Percentiles rank a stretch among this genome's conserved stretches.
These are phyloP conservation scores for Arctia plantaginis DNA, from an alignment of 2,888 invertebrate genomes.

Conservation along the genomic window DNA sequence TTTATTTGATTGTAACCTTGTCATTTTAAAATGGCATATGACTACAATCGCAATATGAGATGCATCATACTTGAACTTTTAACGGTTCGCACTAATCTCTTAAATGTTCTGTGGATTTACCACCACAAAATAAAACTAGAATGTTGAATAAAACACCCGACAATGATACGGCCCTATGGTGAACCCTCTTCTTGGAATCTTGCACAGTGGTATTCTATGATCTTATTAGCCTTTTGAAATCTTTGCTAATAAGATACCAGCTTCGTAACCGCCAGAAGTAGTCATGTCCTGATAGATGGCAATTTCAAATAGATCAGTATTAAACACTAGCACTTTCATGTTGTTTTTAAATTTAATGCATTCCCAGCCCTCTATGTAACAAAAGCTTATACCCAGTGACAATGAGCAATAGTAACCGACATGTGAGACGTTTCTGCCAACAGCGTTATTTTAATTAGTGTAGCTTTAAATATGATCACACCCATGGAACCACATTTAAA, in stretches of 20 bases:
- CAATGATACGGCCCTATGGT: not conserved
- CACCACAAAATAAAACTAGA: slow-evolving; percentile 28
- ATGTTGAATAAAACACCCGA: slow-evolving; percentile 28
- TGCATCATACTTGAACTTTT: slow-evolving; percentile 9
- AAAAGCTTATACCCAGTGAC: not conserved
- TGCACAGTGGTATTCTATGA: not conserved
- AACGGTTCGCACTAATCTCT: slow-evolving; percentile 38
- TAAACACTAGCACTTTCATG: not conserved
- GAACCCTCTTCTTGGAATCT: not conserved
- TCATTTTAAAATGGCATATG: slow-evolving; percentile 18
- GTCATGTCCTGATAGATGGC: not conserved
- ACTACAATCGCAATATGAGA: slow-evolving; percentile 7
- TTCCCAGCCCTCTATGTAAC: not conserved
- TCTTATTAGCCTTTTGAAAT: not conserved
- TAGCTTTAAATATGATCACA: not conserved
- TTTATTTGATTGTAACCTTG: slow-evolving; percentile 16
- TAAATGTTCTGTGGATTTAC: slow-evolving; percentile 20
- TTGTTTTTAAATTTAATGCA: not conserved
- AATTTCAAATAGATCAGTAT: not conserved
- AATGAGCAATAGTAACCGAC: not conserved
- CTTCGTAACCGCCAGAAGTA: not conserved
- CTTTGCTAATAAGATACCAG: not conserved
- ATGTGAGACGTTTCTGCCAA: too few relatives aligned
- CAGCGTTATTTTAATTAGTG: not conserved
- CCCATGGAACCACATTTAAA: not conserved